phyloP scores from a whole-genome alignment of 2,888 invertebrate genomes.

The Apotomis turbidana region DNA sequence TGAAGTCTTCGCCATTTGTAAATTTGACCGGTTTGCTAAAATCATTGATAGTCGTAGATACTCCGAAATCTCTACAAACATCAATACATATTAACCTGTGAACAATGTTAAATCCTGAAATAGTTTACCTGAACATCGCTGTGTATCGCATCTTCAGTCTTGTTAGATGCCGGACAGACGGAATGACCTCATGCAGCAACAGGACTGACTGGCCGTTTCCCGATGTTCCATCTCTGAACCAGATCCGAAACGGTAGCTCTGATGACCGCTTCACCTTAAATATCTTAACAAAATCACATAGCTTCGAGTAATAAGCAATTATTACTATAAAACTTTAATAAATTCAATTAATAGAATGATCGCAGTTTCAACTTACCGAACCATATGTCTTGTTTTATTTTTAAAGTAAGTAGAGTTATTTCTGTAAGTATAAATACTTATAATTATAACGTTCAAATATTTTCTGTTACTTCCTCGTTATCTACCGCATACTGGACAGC shows the following conservation, averaged over 20 bases:
- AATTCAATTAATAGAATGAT: background rate
- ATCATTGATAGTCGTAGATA: too few relatives aligned
- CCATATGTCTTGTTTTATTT: too few relatives aligned
- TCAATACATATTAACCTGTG: background rate
- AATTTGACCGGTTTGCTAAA: too few relatives aligned
- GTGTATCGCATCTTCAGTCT: background rate
- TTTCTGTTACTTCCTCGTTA: too few relatives aligned
- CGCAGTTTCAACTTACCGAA: conserved; percentile 13
- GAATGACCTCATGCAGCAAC: background rate
- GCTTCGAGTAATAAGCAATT: conserved; percentile 20
- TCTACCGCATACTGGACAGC: too few relatives aligned
- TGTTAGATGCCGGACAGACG: background rate
- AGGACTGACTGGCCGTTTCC: background rate
- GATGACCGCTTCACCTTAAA: conserved; percentile 26
- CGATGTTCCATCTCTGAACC: background rate
- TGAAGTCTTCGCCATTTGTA: too few relatives aligned
- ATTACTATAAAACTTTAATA: conserved; percentile 4
- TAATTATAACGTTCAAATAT: too few relatives aligned
- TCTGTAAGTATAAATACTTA: too few relatives aligned
- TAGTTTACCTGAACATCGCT: conserved; percentile 20
- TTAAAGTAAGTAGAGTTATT: background rate
- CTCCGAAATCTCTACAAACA: too few relatives aligned
- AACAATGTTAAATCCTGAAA: conserved; percentile 8
- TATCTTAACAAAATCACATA: conserved; percentile 29
- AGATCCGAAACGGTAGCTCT: background rate